Conservation (phyloP, 2,888 invertebrate genomes). For the Spilarctia lutea region DNA sequence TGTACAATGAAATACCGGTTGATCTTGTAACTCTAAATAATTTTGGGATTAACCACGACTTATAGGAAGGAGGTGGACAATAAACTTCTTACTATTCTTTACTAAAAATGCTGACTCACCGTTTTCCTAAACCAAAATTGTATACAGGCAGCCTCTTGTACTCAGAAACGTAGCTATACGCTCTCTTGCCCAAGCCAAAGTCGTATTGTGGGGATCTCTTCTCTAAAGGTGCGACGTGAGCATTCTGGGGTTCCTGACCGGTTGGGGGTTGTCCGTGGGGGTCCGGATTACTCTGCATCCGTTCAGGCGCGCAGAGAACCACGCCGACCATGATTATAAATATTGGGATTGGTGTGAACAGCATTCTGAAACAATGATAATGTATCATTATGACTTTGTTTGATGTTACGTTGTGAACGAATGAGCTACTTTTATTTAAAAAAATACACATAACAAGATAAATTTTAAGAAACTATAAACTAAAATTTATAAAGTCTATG, state of each 20-base stretch:
- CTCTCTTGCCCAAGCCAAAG: constrained; percentile 85
- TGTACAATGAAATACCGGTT: no score
- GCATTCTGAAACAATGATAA: constrained; percentile 73
- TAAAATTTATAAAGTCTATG: no score
- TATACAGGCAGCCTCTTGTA: constrained; percentile 87
- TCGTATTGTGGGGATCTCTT: constrained; percentile 85
- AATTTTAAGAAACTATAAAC: no score
- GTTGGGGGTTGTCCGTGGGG: constrained; percentile 49
- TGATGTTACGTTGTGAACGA: no score
- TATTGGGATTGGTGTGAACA: constrained; percentile 68
- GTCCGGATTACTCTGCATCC: constrained; percentile 62
- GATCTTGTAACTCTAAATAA: no score
- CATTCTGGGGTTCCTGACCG: constrained; percentile 43
- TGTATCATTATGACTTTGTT: not conserved
- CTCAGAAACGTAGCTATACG: constrained; percentile 88
- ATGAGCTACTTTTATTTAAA: no score
- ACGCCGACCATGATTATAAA: constrained; percentile 70
- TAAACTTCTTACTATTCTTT: not conserved
- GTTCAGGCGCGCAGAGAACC: constrained; percentile 74
- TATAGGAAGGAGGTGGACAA: not conserved
- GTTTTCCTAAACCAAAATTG: constrained; percentile 88
- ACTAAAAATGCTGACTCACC: constrained; percentile 56
- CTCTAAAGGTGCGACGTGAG: constrained; percentile 61
- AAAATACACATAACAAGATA: no score
- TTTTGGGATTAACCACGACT: no score